Percentiles rank a stretch among this genome's conserved stretches.
Evolutionary conservation across 2,888 invertebrate species (phyloP).

Genomic region (Amphipyra berbera): DNA sequence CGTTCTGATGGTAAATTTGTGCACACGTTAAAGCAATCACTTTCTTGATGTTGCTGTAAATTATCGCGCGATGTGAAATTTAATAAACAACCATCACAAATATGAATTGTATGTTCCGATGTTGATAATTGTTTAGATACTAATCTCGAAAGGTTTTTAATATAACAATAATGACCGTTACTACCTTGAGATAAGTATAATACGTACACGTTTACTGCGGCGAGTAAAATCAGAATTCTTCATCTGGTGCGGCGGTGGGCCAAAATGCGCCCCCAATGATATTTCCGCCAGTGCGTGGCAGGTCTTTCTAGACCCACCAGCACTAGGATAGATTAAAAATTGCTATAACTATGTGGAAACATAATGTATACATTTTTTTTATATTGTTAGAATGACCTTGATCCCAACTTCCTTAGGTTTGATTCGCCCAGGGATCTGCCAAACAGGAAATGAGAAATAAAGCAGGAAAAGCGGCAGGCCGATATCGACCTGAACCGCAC

Average conservation of each 20-base stretch:
- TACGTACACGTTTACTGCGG: conserved; percentile 7
- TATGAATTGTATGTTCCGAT: too few species aligned
- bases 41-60: too few species aligned
- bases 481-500: conserved; percentile 54
- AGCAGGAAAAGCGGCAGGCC: conserved; percentile 32
- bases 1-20: too few species aligned
- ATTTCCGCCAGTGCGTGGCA: conserved; percentile 35
- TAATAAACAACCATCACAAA: too few species aligned
- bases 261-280: conserved; percentile 36
- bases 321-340: conserved; percentile 28
- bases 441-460: conserved; percentile 54
- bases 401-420: conserved; percentile 36
- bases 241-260: conserved; percentile 41
- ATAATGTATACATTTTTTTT: conserved; percentile 34
- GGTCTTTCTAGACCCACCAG: conserved; percentile 34
- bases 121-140: too few species aligned
- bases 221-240: conserved; percentile 25
- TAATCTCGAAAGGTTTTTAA: too few species aligned
- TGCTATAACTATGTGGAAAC: conserved; percentile 12
- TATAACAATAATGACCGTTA: too few species aligned
- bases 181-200: too few species aligned
- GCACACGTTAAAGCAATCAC: too few species aligned
- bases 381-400: conserved; percentile 33
- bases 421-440: conserved; percentile 42
- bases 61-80: too few species aligned